Evolutionary conservation across 2,888 invertebrate genomes (phyloP), one percentile per base, ranked within the genome.

Genomic region (Hydraecia micacea): DNA sequence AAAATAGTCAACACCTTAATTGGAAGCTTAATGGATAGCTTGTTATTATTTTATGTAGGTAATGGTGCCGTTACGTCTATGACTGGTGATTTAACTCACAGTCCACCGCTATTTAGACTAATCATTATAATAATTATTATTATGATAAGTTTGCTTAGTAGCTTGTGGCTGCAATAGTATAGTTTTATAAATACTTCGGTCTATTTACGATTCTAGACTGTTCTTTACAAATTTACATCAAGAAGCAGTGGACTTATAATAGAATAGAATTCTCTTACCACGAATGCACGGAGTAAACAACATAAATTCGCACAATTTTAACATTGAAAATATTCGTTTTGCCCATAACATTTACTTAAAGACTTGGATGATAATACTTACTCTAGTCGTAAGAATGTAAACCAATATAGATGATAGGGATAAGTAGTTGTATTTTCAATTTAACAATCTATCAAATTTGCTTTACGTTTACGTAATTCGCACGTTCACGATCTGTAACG

Each of bases 141-240:
- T 49, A 28, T 73, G 8, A 28, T 21, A n/a, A 15, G 49, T 73
- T 70, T 52, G 71, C 72, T 25, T 52, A 8, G 49, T 32, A n/a
- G 3, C 46, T 46, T 46, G 46, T 67, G 28, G 9, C 13, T 13
- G 15, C 67, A 72, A 15, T 72, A 28, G n/a, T n/a, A 8, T 15
- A 21, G 8, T 42, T 25, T 25, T 9, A 55, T 55, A 55, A 55
- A 32, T 72, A 15, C 15, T 28, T 28, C 5, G 21, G 21, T 62
- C 7, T 60, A 28, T 70, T 36, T 55, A 39, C 18, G n/a, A 70
- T 55, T 32, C 13, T 21, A 25, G 28, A 28, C 39, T 39, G 36
- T 65, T 39, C 1, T 39, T 63, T 15, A 60, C 15, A 28, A 60
- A 15, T 28, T 15, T 6, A 65, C 5, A 1, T 8, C 1, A 15